Evolutionary conservation across 2,888 invertebrate genomes (phyloP).

Genomic region (Rhyacophila evoluta): DNA sequence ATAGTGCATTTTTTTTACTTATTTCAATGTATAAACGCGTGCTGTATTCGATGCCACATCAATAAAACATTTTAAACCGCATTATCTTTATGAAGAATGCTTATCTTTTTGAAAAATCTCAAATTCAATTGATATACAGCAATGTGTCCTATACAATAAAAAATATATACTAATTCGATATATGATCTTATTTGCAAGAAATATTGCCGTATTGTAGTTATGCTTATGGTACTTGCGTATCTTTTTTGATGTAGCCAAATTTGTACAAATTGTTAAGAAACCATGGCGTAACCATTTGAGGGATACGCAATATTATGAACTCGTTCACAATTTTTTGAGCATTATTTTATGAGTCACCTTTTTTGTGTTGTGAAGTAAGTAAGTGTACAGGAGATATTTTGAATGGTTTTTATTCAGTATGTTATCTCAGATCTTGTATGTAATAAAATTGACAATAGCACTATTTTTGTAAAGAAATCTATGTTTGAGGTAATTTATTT

Average conservation of each 20-base stretch:
- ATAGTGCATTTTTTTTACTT: too few relatives aligned
- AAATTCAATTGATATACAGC: too few relatives aligned
- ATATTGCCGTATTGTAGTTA: too few relatives aligned
- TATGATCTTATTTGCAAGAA: too few relatives aligned
- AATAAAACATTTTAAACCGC: too few relatives aligned
- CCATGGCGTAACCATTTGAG: background rate
- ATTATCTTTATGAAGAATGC: too few relatives aligned
- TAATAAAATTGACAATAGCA: slow-evolving; percentile 47
- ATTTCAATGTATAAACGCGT: too few relatives aligned
- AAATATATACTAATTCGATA: too few relatives aligned
- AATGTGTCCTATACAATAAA: too few relatives aligned
- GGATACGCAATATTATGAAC: background rate
- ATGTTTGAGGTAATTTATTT: slow-evolving; percentile 27
- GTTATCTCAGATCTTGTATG: slow-evolving; percentile 20
- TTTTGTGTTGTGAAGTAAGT: background rate
- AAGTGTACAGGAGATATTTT: slow-evolving; percentile 16
- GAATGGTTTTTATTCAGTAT: slow-evolving; percentile 29
- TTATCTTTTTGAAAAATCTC: too few relatives aligned
- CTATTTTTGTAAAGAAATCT: slow-evolving; percentile 47
- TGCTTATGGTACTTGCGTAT: too few relatives aligned
- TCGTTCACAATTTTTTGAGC: background rate
- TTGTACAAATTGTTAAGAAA: background rate
- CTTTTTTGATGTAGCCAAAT: background rate
- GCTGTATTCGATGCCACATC: too few relatives aligned
- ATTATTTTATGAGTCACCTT: background rate